phyloP scores from a whole-genome alignment of 2,797 vertebrate genomes.

The Gephyroberyx darwinii region DNA sequence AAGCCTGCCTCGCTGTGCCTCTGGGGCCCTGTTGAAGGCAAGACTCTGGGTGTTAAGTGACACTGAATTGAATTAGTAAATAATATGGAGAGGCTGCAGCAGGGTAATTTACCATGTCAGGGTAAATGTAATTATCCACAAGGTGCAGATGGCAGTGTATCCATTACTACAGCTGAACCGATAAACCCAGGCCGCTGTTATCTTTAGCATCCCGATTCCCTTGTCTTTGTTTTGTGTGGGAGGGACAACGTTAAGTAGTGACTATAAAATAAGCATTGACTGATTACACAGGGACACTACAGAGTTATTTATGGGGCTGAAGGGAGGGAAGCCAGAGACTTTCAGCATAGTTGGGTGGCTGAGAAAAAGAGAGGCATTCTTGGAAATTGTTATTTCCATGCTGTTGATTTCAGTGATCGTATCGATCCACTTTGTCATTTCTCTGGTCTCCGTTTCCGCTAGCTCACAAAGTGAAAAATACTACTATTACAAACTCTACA shows the following conservation, averaged over 20 bases:
- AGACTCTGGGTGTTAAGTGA: conserved; percentile 67
- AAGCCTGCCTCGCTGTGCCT: conserved; percentile 25
- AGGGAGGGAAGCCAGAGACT: conserved; percentile 14
- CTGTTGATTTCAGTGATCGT: conserved; percentile 39
- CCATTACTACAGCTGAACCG: conserved; percentile 64
- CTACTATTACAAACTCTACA: conserved; percentile 41
- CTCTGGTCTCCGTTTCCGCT: not conserved
- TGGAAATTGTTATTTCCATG: conserved; percentile 27
- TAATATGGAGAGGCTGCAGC: conserved; percentile 69
- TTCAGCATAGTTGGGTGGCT: conserved; percentile 13
- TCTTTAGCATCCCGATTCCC: conserved; percentile 49
- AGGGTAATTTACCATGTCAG: conserved; percentile 74
- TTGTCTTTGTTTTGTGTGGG: conserved; percentile 30
- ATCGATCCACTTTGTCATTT: conserved; percentile 12
- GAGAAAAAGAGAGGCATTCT: conserved; percentile 29
- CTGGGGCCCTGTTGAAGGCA: conserved; percentile 39
- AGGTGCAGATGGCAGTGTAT: conserved; percentile 73
- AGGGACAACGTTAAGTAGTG: conserved; percentile 32
- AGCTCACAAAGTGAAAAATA: not conserved
- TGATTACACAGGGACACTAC: conserved; percentile 47
- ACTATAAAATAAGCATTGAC: conserved; percentile 50
- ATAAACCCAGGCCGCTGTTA: conserved; percentile 48
- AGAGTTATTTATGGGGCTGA: conserved; percentile 59
- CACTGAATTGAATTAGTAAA: conserved; percentile 70
- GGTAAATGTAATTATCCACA: conserved; percentile 72